A percentile compares a stretch with the other conserved stretches of the same genome.
Evolutionary conservation across 1,140 invertebrate genomes (phyloP).

Genomic region (Drosophila orena): DNA sequence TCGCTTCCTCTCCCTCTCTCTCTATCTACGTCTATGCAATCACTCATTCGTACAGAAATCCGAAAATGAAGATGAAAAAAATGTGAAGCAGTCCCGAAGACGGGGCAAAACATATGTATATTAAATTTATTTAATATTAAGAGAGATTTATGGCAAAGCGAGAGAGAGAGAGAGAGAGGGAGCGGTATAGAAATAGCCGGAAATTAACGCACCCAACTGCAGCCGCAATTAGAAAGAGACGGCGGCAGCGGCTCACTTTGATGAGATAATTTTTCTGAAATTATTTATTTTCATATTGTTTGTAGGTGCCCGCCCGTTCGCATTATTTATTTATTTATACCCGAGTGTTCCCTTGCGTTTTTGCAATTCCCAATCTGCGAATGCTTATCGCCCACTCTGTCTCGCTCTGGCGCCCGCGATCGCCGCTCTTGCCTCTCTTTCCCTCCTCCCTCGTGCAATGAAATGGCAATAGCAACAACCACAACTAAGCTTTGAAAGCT

Average conservation of each 20-base stretch:
- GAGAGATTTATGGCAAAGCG: conserved; percentile 10
- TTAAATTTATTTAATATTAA: conserved; percentile 43
- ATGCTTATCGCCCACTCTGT: conserved; percentile 21
- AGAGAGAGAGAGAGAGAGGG: neutral
- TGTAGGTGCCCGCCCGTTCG: conserved; percentile 20
- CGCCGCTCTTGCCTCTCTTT: conserved; percentile 4
- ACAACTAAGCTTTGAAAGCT: conserved; percentile 41
- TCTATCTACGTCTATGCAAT: conserved; percentile 46
- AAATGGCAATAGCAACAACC: conserved; percentile 7
- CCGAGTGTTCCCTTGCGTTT: conserved; percentile 55
- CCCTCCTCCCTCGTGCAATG: conserved; percentile 7
- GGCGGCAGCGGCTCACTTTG: conserved; percentile 30
- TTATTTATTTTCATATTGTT: conserved; percentile 29
- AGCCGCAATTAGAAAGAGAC: conserved; percentile 22
- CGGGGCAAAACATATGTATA: conserved; percentile 2
- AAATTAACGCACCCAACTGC: conserved; percentile 56
- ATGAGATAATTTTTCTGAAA: conserved; percentile 73
- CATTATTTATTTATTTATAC: conserved; percentile 73
- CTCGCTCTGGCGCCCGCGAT: conserved; percentile 6
- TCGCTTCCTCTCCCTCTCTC: neutral
- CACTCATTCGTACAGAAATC: conserved; percentile 52
- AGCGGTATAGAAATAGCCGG: conserved; percentile 4
- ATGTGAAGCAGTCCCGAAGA: neutral
- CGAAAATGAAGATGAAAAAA: conserved; percentile 22
- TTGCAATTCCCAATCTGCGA: conserved; percentile 63